phyloP scores from a whole-genome alignment of 1,140 invertebrate species.

The Brachionus paranguensis region DNA sequence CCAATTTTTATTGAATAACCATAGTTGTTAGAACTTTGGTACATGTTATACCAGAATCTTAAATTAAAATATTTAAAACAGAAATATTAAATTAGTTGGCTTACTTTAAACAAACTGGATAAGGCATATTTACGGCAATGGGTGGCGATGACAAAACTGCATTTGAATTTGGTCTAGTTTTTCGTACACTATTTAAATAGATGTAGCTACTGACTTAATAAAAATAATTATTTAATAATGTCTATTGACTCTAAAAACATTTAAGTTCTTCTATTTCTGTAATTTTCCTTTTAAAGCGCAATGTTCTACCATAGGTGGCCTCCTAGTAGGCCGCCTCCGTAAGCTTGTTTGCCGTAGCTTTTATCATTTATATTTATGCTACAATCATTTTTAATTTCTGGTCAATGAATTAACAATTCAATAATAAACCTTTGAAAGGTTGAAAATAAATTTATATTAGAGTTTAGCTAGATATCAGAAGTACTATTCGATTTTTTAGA shows the following conservation, averaged over 20 bases:
- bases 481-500: no score
- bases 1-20: neutral
- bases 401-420: no score
- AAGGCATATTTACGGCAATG: neutral
- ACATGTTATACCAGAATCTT: conserved; percentile 33
- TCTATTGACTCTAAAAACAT: neutral
- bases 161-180: neutral
- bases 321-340: no score
- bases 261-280: neutral
- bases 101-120: neutral
- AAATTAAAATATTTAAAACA: neutral
- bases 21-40: neutral
- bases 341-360: no score
- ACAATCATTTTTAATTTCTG: no score
- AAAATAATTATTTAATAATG: neutral
- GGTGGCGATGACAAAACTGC: neutral
- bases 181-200: neutral
- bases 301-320: no score
- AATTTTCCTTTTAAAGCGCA: no score
- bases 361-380: no score
- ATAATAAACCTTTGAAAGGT: no score
- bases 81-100: neutral
- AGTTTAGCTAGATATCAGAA: no score
- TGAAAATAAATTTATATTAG: no score
- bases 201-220: neutral